Evolutionary conservation across 2,888 invertebrate genomes (phyloP).

Genomic region (Lasius platythorax): DNA sequence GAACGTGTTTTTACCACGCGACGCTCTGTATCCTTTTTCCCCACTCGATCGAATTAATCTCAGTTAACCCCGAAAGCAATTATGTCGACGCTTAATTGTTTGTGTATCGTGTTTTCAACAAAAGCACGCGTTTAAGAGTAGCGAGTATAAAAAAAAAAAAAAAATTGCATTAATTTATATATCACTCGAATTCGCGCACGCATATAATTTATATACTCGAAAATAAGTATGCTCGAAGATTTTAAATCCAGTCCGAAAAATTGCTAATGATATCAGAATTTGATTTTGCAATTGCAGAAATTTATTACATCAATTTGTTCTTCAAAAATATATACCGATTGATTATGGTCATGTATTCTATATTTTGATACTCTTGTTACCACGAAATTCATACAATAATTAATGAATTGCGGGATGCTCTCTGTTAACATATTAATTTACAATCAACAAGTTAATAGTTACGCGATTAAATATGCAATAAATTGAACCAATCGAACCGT

Average conservation of each 20-base stretch:
- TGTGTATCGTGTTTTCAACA: not conserved
- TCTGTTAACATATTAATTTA: slow-evolving; percentile 58
- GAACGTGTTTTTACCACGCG: slow-evolving; percentile 42
- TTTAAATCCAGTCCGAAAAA: not conserved
- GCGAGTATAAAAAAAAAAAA: not conserved
- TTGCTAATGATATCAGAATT: not conserved
- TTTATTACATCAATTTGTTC: slow-evolving; percentile 43
- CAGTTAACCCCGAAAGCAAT: slow-evolving; percentile 34
- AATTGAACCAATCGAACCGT: slow-evolving; percentile 50
- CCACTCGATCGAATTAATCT: slow-evolving; percentile 44
- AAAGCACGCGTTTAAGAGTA: not conserved
- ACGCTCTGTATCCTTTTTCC: slow-evolving; percentile 25
- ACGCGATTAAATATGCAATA: slow-evolving; percentile 58
- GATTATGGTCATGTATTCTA: slow-evolving; percentile 50
- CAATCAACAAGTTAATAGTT: slow-evolving; percentile 59
- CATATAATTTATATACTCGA: not conserved
- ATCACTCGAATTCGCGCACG: not conserved
- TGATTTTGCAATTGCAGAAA: slow-evolving; percentile 40
- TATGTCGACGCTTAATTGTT: slow-evolving; percentile 21
- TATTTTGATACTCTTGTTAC: slow-evolving; percentile 55
- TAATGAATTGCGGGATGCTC: slow-evolving; percentile 54
- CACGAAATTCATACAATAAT: slow-evolving; percentile 55
- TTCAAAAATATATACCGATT: slow-evolving; percentile 49
- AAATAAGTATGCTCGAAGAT: slow-evolving; percentile 3
- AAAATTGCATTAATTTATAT: slow-evolving; percentile 17